Base-by-base conservation (phyloP, 2,797 vertebrate species). In the Pangasius krempfi region DNA sequence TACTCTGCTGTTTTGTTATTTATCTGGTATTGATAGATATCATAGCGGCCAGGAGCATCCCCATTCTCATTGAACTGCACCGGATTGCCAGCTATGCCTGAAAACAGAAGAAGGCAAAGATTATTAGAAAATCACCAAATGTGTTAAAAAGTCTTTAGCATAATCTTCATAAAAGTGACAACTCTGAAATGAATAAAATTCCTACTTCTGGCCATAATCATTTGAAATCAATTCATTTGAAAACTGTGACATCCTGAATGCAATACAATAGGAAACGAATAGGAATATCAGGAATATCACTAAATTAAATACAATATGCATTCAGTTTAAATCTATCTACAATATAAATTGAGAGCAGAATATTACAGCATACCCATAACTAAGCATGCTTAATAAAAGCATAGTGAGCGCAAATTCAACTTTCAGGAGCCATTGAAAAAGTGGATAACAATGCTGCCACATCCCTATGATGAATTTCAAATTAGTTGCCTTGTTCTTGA, bases 11-110 rank as follows among this genome's bases (percentile, higher is more conserved):
- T 98, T 89, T 92, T 94, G 88, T 99, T 99, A 92, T 94, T 95
- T 91, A 98, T 96, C 95, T 99, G 99, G 95, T 99, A 99, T 91
- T 99, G 99, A 94, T 99, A 99, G 95, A 99, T 98, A 93, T 99
- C 98, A 0, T 99, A 99, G 81, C 98, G 98, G 44, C 99, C 99
- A 0, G 99, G 99, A 0, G 99, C 97, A 0, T 99, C 98, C 80
- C 98, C 98, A 0, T 99, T 99, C 94, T 98, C 98, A 0, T 99
- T 99, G 94, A 99, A 99, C 0, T 98, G 98, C 92, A 99, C 98
- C 0, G 98, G 98, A 92, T 97, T 99, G 62, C 98, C 98, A 18
- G 97, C 98, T 4, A 99, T 99, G 90, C 98, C 98, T 99, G 84
- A 54, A 70, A 86, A 89, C 37, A 86, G 62, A 54, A 89, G 40